phyloP scores from a whole-genome alignment of 2,797 vertebrate genomes.

The Poecilia picta region DNA sequence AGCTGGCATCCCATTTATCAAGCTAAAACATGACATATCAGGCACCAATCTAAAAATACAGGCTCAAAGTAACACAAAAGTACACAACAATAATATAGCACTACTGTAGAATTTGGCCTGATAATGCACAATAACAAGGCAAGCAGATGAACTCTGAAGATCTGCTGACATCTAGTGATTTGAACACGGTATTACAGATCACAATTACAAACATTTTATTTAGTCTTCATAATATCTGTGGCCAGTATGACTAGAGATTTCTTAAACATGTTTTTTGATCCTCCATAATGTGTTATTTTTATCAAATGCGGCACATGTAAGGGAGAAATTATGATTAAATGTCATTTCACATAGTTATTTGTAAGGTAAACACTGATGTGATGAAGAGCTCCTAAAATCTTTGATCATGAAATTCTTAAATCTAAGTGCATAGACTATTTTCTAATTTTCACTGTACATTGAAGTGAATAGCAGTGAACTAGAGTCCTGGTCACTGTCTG shows the following conservation, averaged over 20 bases:
- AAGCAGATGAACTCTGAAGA: conserved; percentile 22
- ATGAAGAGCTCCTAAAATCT: background rate
- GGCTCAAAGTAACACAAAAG: background rate
- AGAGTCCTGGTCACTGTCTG: background rate
- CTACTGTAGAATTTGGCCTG: background rate
- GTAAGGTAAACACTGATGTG: background rate
- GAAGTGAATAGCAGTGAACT: background rate
- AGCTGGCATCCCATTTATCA: conserved; percentile 31
- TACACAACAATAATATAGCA: background rate
- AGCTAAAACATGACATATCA: conserved; percentile 30
- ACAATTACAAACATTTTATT: background rate
- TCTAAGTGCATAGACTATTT: background rate
- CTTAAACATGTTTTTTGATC: background rate
- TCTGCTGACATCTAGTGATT: conserved; percentile 73
- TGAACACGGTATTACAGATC: background rate
- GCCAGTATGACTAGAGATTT: background rate
- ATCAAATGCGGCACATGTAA: background rate
- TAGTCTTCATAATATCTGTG: background rate
- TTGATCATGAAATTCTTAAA: background rate
- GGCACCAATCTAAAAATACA: conserved; percentile 10
- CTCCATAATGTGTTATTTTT: background rate
- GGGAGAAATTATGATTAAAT: background rate
- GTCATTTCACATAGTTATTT: background rate
- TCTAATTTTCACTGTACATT: background rate
- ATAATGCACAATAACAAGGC: conserved; percentile 10